Conservation (phyloP, 2,888 invertebrate species). For the Tachystola acroxantha region DNA sequence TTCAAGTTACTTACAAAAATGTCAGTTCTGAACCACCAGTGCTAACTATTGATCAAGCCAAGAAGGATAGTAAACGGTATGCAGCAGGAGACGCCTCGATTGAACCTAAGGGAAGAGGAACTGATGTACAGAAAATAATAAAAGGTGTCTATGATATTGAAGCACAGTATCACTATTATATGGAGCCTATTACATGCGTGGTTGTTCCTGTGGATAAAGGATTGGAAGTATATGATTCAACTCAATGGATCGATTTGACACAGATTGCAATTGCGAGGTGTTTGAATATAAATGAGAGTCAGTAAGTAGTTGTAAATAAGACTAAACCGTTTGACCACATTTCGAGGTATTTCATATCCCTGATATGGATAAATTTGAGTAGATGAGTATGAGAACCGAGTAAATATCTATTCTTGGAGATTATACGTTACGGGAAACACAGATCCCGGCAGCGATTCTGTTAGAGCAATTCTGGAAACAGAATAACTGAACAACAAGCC, state of each 20-base stretch:
- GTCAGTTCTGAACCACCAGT: constrained; percentile 41
- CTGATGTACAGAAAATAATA: constrained; percentile 54
- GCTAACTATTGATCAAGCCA: constrained; percentile 52
- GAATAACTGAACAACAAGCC: no score
- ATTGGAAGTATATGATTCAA: constrained; percentile 80
- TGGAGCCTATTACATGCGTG: constrained; percentile 84
- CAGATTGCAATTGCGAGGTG: constrained; percentile 78
- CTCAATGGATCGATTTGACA: constrained; percentile 81
- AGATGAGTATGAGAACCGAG: no score
- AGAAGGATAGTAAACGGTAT: constrained; percentile 59
- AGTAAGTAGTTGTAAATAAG: no score
- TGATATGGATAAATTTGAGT: no score
- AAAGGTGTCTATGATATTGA: constrained; percentile 80
- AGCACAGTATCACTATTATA: constrained; percentile 85
- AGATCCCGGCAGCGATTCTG: no score
- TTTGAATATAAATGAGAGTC: constrained; percentile 75
- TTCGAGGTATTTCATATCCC: no score
- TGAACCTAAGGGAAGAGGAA: constrained; percentile 43
- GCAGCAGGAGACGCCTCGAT: constrained; percentile 31
- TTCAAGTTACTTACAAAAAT: constrained; percentile 77
- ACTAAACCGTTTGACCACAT: no score
- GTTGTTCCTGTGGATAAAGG: constrained; percentile 83
- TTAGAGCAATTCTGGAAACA: no score
- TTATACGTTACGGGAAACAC: no score
- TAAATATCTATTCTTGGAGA: no score